Evolutionary conservation across 2,113 vertebrate genomes (phyloP).

Genomic region (Gracilinanus agilis): DNA sequence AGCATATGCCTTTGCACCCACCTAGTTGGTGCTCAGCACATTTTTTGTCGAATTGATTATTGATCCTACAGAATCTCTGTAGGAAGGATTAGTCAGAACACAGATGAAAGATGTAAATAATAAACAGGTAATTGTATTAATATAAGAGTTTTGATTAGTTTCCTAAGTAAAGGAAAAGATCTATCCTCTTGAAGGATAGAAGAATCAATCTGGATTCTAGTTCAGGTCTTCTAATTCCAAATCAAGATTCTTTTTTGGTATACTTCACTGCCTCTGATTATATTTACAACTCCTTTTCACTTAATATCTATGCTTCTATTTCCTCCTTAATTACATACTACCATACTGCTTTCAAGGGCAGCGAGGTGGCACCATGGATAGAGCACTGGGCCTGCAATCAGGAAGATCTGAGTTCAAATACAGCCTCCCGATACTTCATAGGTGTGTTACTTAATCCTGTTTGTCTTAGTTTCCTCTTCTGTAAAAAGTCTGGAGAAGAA

Average conservation of each 20-base stretch:
- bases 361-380: no score
- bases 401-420: conserved; percentile 1
- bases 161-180: not conserved
- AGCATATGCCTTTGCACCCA: not conserved
- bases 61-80: not conserved
- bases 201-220: not conserved
- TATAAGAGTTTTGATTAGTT: not conserved
- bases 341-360: no score
- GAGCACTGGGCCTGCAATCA: not conserved
- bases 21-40: not conserved
- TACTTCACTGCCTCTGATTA: not conserved
- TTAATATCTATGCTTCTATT: not conserved
- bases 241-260: not conserved
- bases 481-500: not conserved
- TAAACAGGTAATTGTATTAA: not conserved
- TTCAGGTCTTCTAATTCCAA: no score
- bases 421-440: not conserved
- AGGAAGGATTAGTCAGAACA: not conserved
- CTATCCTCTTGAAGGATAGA: not conserved
- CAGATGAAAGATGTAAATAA: not conserved
- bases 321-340: no score
- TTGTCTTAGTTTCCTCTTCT: not conserved
- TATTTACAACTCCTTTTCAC: not conserved
- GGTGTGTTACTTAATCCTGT: not conserved
- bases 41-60: not conserved